These are phyloP conservation scores for Cataglyphis cursor DNA, from an alignment of 2,888 invertebrate genomes.

Conservation along the genomic window DNA sequence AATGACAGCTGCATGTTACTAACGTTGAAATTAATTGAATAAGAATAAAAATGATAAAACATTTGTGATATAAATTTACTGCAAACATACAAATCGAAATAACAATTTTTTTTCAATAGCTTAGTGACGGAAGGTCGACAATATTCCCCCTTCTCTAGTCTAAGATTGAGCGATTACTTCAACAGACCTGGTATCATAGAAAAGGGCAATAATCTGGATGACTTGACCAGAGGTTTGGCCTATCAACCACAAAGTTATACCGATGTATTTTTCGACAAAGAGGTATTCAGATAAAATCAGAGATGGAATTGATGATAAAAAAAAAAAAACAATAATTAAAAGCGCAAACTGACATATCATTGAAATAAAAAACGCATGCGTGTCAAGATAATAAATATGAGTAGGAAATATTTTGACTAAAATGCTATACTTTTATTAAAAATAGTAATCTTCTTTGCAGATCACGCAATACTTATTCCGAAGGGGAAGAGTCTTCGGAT, in stretches of 20 bases:
- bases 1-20: not conserved
- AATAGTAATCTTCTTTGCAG: constrained; percentile 83
- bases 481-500: constrained; percentile 91
- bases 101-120: constrained; percentile 57
- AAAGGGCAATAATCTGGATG: constrained; percentile 90
- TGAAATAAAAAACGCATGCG: not conserved
- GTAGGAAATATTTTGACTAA: not conserved
- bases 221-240: constrained; percentile 92
- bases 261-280: constrained; percentile 93
- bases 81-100: not conserved
- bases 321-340: not conserved
- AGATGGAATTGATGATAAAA: not conserved
- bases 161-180: constrained; percentile 92
- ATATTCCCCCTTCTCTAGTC: constrained; percentile 86
- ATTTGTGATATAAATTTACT: not conserved
- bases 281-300: constrained; percentile 87
- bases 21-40: not conserved
- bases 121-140: constrained; percentile 72
- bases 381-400: not conserved
- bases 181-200: constrained; percentile 91
- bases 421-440: not conserved
- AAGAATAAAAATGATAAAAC: not conserved
- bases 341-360: not conserved
- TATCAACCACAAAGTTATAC: constrained; percentile 92
- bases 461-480: constrained; percentile 91